Evolutionary conservation across 35 echinoderm and acorn worm genomes (phyloP).

Genomic region (Apostichopus californicus): DNA sequence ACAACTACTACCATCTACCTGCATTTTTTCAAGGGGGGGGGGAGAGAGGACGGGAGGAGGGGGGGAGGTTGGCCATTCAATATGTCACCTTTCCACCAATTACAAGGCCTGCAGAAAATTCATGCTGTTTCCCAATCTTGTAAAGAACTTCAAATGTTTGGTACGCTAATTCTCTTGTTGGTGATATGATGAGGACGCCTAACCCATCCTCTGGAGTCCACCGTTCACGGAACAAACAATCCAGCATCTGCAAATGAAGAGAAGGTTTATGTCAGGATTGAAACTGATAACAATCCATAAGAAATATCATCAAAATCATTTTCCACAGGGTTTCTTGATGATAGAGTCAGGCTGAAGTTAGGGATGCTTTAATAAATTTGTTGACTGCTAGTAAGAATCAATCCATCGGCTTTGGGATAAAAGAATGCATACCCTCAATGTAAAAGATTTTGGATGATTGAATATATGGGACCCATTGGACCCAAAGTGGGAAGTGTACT

Average conservation of each 20-base stretch:
- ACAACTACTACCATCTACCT: no score
- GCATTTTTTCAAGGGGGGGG: no score
- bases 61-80: background rate
- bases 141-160: constrained; percentile 97
- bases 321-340: no score
- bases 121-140: constrained; percentile 89
- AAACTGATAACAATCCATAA: background rate
- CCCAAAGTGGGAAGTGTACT: no score
- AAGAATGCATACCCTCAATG: no score
- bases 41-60: background rate
- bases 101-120: constrained; percentile 91
- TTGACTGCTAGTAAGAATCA: no score
- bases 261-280: background rate
- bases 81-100: constrained; percentile 91
- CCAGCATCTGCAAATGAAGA: constrained; percentile 67
- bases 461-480: no score
- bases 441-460: no score
- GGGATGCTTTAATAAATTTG: no score
- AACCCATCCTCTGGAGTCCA: constrained; percentile 80
- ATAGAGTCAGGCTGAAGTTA: no score
- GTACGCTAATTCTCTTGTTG: constrained; percentile 91
- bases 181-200: constrained; percentile 87
- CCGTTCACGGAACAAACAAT: constrained; percentile 79
- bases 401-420: no score
- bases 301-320: background rate